Evolutionary conservation across 2,797 vertebrate species (phyloP), one percentile per base, ranked within the genome.

Genomic region (Oryzias dopingdopingensis): DNA sequence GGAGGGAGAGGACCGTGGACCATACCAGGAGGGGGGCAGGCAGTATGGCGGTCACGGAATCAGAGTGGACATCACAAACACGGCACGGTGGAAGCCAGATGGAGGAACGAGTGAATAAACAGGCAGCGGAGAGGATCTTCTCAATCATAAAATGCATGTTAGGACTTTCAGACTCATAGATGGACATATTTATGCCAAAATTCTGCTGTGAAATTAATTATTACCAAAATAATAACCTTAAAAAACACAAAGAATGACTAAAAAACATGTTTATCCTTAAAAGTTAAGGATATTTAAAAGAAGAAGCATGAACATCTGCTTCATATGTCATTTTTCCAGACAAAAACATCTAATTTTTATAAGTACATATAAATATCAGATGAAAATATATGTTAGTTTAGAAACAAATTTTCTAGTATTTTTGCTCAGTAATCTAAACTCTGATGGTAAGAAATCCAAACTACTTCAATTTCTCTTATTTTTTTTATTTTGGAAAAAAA

Each of bases 1-100:
- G 64, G 76, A 69, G 63, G 82, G 67, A 81, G 61, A 78, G 75
- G 76, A 55, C 60, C 77, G 42, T 65, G 80, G 73, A 65, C 75
- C 74, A 79, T 70, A 81, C 72, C 78, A 37, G 72, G 29, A 32
- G 32, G 10, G 32, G 32, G 73, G 64, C 69, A 84, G 82, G 79
- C 75, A 74, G 72, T 65, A 61, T 76, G 82, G 75, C 47, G 60
- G 71, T 72, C 62, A 79, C 52, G 80, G 72, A 77, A 65, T 77
- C 79, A 80, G 63, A 86, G 62, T 77, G 81, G 67, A 86, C 68
- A 85, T 72, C 80, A 86, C 59, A 83, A 65, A 87, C 69, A 81
- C 68, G 73, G 83, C 80, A 85, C 49, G 79, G 70, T 70, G 81
- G 70, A n/a, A 58, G 75, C 41, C 56, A 65, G 41, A 65, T 75